Evolutionary conservation across 2,888 invertebrate genomes (phyloP), one percentile per base, ranked within the genome.

Genomic region (Stenchaetothrips biformis): DNA sequence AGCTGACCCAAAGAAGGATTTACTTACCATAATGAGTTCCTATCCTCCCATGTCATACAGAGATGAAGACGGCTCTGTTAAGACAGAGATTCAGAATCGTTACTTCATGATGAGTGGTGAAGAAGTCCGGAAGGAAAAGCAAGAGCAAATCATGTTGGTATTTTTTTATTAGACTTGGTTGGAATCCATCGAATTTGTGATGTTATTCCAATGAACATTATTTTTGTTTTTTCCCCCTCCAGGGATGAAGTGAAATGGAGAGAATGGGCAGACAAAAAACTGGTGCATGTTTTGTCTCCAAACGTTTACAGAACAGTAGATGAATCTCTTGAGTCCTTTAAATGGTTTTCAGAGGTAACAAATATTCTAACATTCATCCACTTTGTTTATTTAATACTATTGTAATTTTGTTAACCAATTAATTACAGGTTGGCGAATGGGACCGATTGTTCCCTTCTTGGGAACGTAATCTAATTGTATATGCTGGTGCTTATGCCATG

Each of bases 161-260:
- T 4, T 48, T 74, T 53, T 47, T 47, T 79, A 80, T 80, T 59
- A 80, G 82, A 81, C 82, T 89, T 89, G 79, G 85, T 25, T 77
- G 47, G 8, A 80, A n/a, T 81, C 78, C 67, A 27, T 80, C 79
- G 16, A 74, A 79, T 82, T 82, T 83, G 89, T 89, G 79, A 6
- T 48, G 48, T n/a, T 47, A 37, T 37, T 37, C 2, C 37, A 37
- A 37, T 37, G 1, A 4, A 37, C 47, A 79, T 81, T 81, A 25
- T 79, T 62, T 74, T 25, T 78, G 78, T 80, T 67, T 80, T 81
- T 18, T 80, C 81, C 83, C 82, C 83, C 89, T 89, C 78, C 85
- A 97, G 97, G 74, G 93, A 94, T 83, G 99, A 99, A 87, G 91
- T 96, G 59, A 93, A 95, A 85, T 99, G 99, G 99, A 90, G 99